Base-by-base conservation (phyloP, 2,888 invertebrate genomes). In the Conchocele bisecta region DNA sequence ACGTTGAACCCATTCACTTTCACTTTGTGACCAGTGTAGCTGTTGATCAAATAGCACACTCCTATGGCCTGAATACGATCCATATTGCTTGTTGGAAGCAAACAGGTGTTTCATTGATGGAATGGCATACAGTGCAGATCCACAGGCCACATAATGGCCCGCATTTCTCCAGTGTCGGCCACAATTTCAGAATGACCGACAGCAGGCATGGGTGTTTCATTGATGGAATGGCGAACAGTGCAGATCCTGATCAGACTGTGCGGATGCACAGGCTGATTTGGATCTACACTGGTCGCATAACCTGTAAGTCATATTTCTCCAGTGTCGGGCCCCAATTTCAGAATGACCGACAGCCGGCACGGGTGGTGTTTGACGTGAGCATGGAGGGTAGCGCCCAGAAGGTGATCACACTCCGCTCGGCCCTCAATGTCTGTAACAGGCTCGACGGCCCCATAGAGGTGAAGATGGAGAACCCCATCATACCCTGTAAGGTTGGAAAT, bases 351-450 rank as follows among this genome's bases (percentile, higher is more conserved):
- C 80, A 91, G 4, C 93, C 94, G 82, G 95, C 96, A 0, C 94
- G 98, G 58, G 93, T 99, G 28, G 97, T 99, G 48, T 96, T 98
- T 88, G 96, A 96, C 81, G 96, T 99, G 20, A 94, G 95, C 0
- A 92, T 98, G 75, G 97, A 98, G 91, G 98, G 98, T 0, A 97
- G 97, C 1, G 98, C 98, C 0, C 94, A 96, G 84, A 99, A 99
- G 92, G 92, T 98, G 82, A 95, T 98, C 58, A 96, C 96, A 9
- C 95, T 99, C 17, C 94, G 98, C 71, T 98, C 98, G 9, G 97
- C 98, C 29, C 92, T 99, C 74, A 94, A 95, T 82, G 92, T 98
- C 2, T 91, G 93, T 59, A 98, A 98, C 92, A 84, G 82, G 57
- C 84, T 91, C 29, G 84, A 88, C 53, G 84, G 88, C 17, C 58